Conservation (phyloP, 2,113 vertebrate species). For the Etheostoma spectabile region DNA sequence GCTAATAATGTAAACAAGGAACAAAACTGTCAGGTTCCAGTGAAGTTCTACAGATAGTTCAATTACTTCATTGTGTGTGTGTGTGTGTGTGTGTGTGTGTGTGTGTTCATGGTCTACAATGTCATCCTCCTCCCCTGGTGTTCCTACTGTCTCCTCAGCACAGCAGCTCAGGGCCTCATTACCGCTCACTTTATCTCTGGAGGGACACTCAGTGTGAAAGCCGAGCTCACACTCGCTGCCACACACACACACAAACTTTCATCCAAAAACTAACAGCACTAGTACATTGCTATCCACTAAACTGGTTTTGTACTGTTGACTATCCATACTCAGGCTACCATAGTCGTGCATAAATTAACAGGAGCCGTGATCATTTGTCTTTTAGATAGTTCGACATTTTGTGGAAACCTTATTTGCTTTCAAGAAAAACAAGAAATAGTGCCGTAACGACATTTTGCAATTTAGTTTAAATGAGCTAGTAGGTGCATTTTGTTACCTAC, state of each 20-base stretch:
- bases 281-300: not conserved
- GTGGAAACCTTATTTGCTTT: not conserved
- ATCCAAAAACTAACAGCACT: not conserved
- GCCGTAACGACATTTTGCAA: too few relatives aligned
- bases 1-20: not conserved
- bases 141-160: constrained; percentile 37
- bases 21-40: not conserved
- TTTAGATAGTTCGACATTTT: not conserved
- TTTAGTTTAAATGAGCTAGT: not conserved
- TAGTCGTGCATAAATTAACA: not conserved
- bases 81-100: constrained; percentile 4
- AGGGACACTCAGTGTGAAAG: constrained; percentile 53
- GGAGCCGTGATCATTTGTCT: not conserved
- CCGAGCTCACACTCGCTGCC: constrained; percentile 42
- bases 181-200: constrained; percentile 60
- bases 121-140: constrained; percentile 43
- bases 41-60: constrained; percentile 13
- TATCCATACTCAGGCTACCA: too few relatives aligned
- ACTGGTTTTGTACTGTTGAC: not conserved
- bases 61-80: constrained; percentile 13
- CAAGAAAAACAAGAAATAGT: too few relatives aligned
- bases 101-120: constrained; percentile 43
- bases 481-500: not conserved
- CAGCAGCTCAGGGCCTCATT: constrained; percentile 70
- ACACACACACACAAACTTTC: constrained; percentile 17